Base-by-base conservation (phyloP, 2,888 invertebrate species). In the Macropis europaea region DNA sequence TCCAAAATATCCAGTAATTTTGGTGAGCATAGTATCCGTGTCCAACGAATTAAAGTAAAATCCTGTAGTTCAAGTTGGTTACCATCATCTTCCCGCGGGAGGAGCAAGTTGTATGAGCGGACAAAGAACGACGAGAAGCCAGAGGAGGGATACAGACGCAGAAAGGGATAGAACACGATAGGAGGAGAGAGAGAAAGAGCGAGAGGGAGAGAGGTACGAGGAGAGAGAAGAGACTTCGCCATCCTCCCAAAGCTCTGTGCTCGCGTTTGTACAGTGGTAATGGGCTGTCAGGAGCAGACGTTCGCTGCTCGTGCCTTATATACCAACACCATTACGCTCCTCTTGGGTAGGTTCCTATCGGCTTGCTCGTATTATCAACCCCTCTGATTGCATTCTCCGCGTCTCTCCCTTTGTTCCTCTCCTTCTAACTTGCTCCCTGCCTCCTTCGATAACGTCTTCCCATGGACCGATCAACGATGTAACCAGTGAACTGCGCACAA, bases 221-320 rank as follows among this genome's bases (percentile, higher is more conserved):
- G 63, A 56, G 67, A 62, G 71, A 56, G 71, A 73, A 72, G 73
- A 63, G 78, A 60, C 73, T 69, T 74, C 77, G 59, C 76, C 81
- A 76, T 82, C 78, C 73, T 80, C 71, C 74, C 66, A 67, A 68
- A 78, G 75, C 78, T 54, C 72, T 74, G 81, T 72, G 64, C 76
- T 59, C 73, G 79, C 81, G 84, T 87, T 86, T 87, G 84, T 86
- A 86, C 87, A 88, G 87, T 88, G 87, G 88, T 89, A 89, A 89
- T 89, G 89, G 89, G 82, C 89, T 89, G 89, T 89, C 89, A 89
- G 81, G 59, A 76, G 69, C 89, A 89, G 89, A 87, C 84, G 74
- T 80, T 77, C 77, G 82, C 82, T 84, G 85, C 83, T 84, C 84
- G 81, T 86, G 82, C 84, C 87, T 87, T 86, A 86, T 80, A 83